Evolutionary conservation across 2,888 invertebrate genomes (phyloP).

Genomic region (Mechanitis mazaeus): DNA sequence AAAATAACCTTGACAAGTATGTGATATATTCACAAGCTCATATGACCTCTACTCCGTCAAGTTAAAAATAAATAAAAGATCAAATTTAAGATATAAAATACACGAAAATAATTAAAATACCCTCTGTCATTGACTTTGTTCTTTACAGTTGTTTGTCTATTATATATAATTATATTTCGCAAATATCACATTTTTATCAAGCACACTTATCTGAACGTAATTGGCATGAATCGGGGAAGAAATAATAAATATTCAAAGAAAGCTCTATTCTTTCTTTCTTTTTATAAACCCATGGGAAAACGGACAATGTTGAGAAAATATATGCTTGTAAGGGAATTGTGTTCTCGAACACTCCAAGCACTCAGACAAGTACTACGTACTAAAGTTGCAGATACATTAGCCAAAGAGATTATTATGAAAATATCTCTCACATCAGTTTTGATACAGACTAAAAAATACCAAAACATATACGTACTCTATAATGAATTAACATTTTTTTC

Average conservation of each 20-base stretch:
- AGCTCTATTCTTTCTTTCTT: neutral
- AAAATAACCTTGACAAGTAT: too few relatives aligned
- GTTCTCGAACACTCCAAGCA: neutral
- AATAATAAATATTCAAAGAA: constrained; percentile 2
- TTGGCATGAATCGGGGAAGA: neutral
- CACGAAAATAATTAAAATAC: too few relatives aligned
- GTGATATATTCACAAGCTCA: too few relatives aligned
- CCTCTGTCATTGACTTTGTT: too few relatives aligned
- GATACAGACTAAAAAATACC: too few relatives aligned
- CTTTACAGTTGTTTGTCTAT: too few relatives aligned
- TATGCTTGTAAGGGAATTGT: constrained; percentile 1
- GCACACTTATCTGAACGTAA: neutral
- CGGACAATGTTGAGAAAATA: constrained; percentile 1
- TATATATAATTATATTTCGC: neutral
- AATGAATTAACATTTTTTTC: neutral
- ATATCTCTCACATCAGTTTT: neutral
- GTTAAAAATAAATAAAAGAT: too few relatives aligned
- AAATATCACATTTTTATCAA: neutral
- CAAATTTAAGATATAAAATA: too few relatives aligned
- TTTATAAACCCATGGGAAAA: constrained; percentile 3
- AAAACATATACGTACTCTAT: neutral
- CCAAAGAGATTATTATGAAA: neutral
- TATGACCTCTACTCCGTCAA: too few relatives aligned
- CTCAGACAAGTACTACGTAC: neutral
- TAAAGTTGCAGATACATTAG: neutral